Base-by-base conservation (phyloP, 1,140 invertebrate genomes). In the Drosophila parabipectinata region DNA sequence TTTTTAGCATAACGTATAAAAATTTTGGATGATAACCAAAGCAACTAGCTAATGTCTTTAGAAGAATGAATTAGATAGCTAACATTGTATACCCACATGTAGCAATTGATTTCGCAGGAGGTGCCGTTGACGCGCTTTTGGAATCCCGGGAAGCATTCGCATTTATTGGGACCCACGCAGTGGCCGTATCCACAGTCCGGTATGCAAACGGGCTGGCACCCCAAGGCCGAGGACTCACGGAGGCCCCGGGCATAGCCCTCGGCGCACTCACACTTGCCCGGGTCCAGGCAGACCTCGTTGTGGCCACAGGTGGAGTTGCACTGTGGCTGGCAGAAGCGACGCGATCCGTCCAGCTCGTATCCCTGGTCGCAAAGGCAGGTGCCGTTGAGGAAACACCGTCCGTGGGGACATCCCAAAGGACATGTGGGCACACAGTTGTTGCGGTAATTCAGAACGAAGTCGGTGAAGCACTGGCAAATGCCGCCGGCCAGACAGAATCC, bases 281-380 rank as follows among this genome's bases (percentile, higher is more conserved):
- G 94, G 0, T 92, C 93, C 6, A 90, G 71, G 82, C 95, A 95
- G n/a, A 92, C 76, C 51, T 91, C 90, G 59, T 91, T 91, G 64
- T 82, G 87, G 6, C 87, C 87, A 50, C 90, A 91, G 32, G 80
- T 88, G 5, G 69, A n/a, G 24, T 85, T 81, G 53, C 90, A 91
- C 10, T 74, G 81, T 0, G 95, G 94, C 3, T 92, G 55, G 61
- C 95, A 96, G 53, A 83, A 92, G 24, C 67, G 91, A 45, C 66
- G 90, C 55, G 93, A 92, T 8, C 80, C 67, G 62, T 95, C 94
- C 53, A 94, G 78, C 48, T 92, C 93, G 90, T 93, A 96, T 0
- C 95, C 95, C 12, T 91, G 83, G 37, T 93, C 93, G 83, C 96
- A 96, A 1, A 92, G 90, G 78, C 95, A 95, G 0, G 92, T 81